Percentiles rank a stretch among this genome's conserved stretches.
These are phyloP conservation scores for Falco columbarius DNA, from an alignment of 2,797 vertebrate species.

Conservation along the genomic window DNA sequence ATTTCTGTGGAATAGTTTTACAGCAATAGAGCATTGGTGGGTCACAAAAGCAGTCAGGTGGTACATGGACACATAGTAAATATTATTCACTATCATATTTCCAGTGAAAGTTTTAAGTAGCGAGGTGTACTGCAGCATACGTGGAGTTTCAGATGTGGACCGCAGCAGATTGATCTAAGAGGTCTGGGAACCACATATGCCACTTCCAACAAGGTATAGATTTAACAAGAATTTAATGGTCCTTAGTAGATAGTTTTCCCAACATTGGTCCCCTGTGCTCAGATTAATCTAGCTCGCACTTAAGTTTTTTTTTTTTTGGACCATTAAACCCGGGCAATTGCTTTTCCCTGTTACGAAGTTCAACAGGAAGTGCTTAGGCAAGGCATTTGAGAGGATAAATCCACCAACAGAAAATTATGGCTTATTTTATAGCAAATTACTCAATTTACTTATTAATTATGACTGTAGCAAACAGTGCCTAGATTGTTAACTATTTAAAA, in stretches of 20 bases:
- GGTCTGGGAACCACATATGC: neutral
- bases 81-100: neutral
- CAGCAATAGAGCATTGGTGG: neutral
- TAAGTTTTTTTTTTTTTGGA: neutral
- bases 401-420: neutral
- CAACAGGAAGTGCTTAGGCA: neutral
- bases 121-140: neutral
- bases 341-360: neutral
- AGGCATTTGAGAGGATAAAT: neutral
- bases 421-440: neutral
- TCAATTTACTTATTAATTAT: neutral
- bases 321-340: neutral
- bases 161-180: neutral
- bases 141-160: neutral
- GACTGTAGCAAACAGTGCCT: neutral
- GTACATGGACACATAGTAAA: neutral
- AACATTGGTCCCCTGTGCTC: neutral
- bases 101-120: neutral
- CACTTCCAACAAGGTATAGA: neutral
- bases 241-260: neutral
- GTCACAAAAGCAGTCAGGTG: neutral
- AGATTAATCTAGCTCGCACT: neutral
- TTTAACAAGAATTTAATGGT: conserved; percentile 10
- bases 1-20: neutral
- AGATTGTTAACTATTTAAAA: neutral